Conservation (phyloP, 2,888 invertebrate species). For the Herminia tarsipennalis region DNA sequence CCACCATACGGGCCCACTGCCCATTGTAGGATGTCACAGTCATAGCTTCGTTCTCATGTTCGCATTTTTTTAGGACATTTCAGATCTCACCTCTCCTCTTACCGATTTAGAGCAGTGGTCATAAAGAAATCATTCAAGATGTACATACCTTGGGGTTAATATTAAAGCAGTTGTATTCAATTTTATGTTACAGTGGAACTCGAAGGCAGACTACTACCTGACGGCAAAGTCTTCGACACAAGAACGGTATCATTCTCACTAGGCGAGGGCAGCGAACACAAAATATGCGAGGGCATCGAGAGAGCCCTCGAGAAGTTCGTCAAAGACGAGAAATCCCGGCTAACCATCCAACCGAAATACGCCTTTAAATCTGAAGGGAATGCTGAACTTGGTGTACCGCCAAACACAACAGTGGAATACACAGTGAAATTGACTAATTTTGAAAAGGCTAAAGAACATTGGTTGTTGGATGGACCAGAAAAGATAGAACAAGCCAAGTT, state of each 20-base stretch:
- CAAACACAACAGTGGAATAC: slow-evolving; percentile 92
- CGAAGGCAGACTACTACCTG: slow-evolving; percentile 82
- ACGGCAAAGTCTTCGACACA: slow-evolving; percentile 91
- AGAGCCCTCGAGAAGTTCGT: slow-evolving; percentile 92
- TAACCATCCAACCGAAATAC: slow-evolving; percentile 91
- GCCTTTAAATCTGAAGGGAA: slow-evolving; percentile 92
- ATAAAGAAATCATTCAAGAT: no score
- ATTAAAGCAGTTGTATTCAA: neutral
- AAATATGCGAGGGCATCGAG: slow-evolving; percentile 93
- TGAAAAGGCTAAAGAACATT: slow-evolving; percentile 92
- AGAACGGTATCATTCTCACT: slow-evolving; percentile 92
- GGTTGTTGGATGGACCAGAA: slow-evolving; percentile 92
- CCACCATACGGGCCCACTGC: no score
- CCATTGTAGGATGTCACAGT: no score
- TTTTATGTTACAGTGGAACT: slow-evolving; percentile 74
- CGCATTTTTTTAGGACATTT: no score
- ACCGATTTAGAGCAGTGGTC: no score
- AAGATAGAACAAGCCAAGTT: slow-evolving; percentile 92
- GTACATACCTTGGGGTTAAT: no score
- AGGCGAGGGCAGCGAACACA: slow-evolving; percentile 93
- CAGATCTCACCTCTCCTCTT: no score
- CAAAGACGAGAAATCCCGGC: slow-evolving; percentile 90
- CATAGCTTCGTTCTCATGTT: no score
- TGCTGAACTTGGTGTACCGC: slow-evolving; percentile 89
- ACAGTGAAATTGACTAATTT: slow-evolving; percentile 92